Evolutionary conservation across 1,140 invertebrate genomes (phyloP), one percentile per base, ranked within the genome.

Genomic region (Maniola jurtina): DNA sequence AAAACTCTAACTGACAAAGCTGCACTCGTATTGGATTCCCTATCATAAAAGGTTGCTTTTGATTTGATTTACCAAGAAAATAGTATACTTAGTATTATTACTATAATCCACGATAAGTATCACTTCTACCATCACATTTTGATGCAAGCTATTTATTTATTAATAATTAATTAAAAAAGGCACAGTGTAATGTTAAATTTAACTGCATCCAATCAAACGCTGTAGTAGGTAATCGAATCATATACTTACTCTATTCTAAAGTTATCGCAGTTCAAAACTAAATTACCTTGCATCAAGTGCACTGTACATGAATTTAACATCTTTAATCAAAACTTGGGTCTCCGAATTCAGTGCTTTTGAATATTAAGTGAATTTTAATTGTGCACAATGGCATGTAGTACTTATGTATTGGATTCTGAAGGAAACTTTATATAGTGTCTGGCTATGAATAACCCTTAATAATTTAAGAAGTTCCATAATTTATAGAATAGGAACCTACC

Each of bases 251-350:
- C 11, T 55, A 13, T 34, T 11, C 8, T 10, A 56, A 57, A 11
- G 8, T 15, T 36, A 57, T 40, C 7, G 6, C 1, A 38, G 25
- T 36, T 61, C 25, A 13, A 54, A 61, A 61, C 60, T 48, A 11
- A 60, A 35, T 61, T 61, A 61, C 34, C 34, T 25, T 25, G 14
- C 14, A 52, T 61, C 33, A 61, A 61, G 47, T 38, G 14, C 34
- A 42, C 33, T 10, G 47, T 11, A 45, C 25, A 48, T 61, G 33
- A 61, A 52, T 52, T 61, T 61, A 52, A 61, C 48, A 61, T 54
- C 45, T 61, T 52, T 25, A 61, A 61, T 52, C 60, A 61, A 52
- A 61, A 61, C 60, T 52, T 61, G 35, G 36, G 36, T 59, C n/a
- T 25, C 59, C 35, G 14, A 52, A 61, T 61, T 61, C 48, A 40